Evolutionary conservation across 1,140 invertebrate species (phyloP), one percentile per base, ranked within the genome.

Genomic region (Glossosoma conforme): DNA sequence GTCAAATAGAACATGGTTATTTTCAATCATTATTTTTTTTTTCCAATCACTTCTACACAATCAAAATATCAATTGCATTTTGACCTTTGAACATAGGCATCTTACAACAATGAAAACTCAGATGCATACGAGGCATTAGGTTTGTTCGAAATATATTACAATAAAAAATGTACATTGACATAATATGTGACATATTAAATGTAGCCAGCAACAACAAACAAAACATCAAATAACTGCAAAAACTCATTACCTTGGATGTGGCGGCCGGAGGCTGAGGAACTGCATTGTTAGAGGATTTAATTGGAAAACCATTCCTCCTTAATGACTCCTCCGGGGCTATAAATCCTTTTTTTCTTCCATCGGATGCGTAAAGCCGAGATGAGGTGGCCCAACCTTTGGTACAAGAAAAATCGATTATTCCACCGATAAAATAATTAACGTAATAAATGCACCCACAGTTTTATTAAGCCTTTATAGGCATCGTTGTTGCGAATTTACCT

Each of bases 321-420:
- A 32, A 14, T 37, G 25, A 24, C 19, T 17, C 6, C 19, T 21
- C 44, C n/a, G 15, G 14, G 11, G 20, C 41, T 15, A 30, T 22
- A 32, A 24, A 15, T 13, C 41, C 46, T n/a, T 51, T 51, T 36
- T 51, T 51, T 17, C 21, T 44, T 11, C 41, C 13, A 18, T 45
- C 33, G 9, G 50, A 45, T 28, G 50, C 50, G 43, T 24, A 52
- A n/a, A 35, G 32, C 13, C 21, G 17, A 11, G 50, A 52, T 18
- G 37, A 41, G 17, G 13, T 38, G 8, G 19, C 24, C 18, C 25
- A 40, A 40, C 36, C 46, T 48, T 0, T 9, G 10, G 20, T 13
- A 40, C 13, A 13, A 46, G 11, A 44, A 20, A 41, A n/a, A 41
- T 17, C 13, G 11, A 13, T 11, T 2, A 11, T 41, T 19, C 13